phyloP scores from a whole-genome alignment of 2,113 vertebrate genomes.

The Progne subis region DNA sequence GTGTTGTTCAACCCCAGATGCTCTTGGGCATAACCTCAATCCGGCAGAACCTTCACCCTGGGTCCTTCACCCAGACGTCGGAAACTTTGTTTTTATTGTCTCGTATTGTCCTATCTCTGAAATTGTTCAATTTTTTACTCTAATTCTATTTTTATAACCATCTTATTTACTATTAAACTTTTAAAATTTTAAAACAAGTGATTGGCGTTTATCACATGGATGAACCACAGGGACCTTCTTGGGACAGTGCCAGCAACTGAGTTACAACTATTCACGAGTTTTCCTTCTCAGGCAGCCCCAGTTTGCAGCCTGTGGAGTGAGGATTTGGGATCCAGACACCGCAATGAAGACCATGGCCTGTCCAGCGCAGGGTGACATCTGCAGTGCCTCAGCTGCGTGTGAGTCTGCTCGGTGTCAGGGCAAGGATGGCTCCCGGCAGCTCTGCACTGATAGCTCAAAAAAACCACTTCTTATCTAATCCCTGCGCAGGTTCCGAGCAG shows the following conservation, averaged over 20 bases:
- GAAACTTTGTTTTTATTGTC: no score
- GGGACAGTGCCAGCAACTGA: neutral
- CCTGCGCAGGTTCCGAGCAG: neutral
- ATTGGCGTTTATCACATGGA: no score
- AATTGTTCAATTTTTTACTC: no score
- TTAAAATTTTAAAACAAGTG: no score
- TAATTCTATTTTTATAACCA: no score
- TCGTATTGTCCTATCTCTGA: no score
- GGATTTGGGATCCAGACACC: neutral
- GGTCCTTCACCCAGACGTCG: no score
- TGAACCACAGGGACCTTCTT: neutral
- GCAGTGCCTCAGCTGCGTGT: neutral
- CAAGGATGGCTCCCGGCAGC: neutral
- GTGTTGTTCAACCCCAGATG: no score
- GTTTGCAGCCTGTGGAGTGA: neutral
- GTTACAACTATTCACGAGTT: neutral
- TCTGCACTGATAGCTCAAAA: neutral
- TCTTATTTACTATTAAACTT: no score
- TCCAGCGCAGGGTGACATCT: neutral
- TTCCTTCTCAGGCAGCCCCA: neutral
- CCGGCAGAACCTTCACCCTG: no score
- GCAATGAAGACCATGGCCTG: rapidly evolving
- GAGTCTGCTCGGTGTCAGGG: neutral
- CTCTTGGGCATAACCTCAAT: no score
- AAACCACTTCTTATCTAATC: neutral